A percentile compares a stretch with the other conserved stretches of the same genome.
Conservation (phyloP, 2,113 vertebrate genomes). For the Dolichotis patagonum region DNA sequence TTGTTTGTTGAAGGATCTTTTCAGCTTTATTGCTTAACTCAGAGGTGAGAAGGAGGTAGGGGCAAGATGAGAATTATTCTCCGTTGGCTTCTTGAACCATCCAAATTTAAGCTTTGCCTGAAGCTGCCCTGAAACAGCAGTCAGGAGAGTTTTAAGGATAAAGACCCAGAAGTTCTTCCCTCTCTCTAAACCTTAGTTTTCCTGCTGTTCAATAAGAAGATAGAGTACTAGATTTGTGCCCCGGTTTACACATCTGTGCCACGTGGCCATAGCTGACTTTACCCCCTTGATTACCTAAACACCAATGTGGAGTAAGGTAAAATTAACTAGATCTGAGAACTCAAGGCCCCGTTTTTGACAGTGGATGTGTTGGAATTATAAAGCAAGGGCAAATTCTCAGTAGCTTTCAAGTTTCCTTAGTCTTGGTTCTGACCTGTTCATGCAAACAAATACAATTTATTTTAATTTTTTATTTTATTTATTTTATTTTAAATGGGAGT, state of each 20-base stretch:
- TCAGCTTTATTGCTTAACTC: slow-evolving; percentile 84
- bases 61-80: slow-evolving; percentile 66
- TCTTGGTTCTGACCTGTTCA: neutral
- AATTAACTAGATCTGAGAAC: neutral
- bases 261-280: neutral
- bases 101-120: slow-evolving; percentile 74
- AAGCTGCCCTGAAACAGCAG: slow-evolving; percentile 20
- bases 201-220: neutral
- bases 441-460: neutral
- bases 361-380: neutral
- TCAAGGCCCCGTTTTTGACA: neutral
- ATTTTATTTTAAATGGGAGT: no score
- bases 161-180: neutral
- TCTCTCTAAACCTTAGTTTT: neutral
- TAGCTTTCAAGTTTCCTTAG: neutral
- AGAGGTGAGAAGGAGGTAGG: slow-evolving; percentile 80
- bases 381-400: neutral
- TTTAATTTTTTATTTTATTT: slow-evolving; percentile 24
- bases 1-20: slow-evolving; percentile 87
- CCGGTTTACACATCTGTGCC: neutral
- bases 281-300: neutral
- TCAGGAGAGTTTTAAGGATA: neutral
- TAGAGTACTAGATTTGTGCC: neutral
- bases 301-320: neutral
- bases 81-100: slow-evolving; percentile 68